Evolutionary conservation across 1,140 invertebrate genomes (phyloP), one percentile per base, ranked within the genome.

Genomic region (Drosophila parabipectinata): DNA sequence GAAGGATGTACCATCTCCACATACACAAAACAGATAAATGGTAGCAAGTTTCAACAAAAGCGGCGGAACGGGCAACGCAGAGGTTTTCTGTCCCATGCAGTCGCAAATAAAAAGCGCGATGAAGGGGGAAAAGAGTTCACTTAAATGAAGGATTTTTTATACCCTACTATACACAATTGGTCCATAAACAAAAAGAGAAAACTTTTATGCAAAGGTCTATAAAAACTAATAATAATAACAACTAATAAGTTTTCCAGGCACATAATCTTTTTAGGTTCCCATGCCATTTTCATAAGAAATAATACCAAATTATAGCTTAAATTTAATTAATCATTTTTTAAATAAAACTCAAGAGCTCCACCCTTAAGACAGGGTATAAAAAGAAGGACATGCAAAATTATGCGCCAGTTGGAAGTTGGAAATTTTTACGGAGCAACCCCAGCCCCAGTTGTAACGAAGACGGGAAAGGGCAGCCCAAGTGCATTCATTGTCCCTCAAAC

Each of bases 21-120:
- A 72, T 30, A 58, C 76, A 87, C 78, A 85, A 85, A 87, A 72
- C 78, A 82, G 82, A 87, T 85, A 85, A 85, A 85, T 87, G 78
- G 58, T 87, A 59, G 82, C 73, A 87, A 87, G 64, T 75, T 87
- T 87, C 75, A 75, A 81, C 82, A 87, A 84, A 85, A 84, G 58
- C 58, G 68, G 64, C 54, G 68, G 63, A 73, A 69, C 59, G 45
- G 56, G 66, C 72, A 84, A 74, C 77, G 73, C 79, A 71, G 60
- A 54, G 37, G 48, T 59, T 62, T 57, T 34, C 55, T 34, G 15
- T 8, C 54, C 26, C 53, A 52, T 15, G 50, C 12, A 67, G n/a
- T 15, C 47, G 9, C n/a, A 39, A 47, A 28, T 47, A 34, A 68
- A 54, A 53, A 12, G 24, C 4, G 15, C 15, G 45, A 12, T 10